phyloP scores from a whole-genome alignment of 2,888 invertebrate species.

The Macrophya alboannulata region DNA sequence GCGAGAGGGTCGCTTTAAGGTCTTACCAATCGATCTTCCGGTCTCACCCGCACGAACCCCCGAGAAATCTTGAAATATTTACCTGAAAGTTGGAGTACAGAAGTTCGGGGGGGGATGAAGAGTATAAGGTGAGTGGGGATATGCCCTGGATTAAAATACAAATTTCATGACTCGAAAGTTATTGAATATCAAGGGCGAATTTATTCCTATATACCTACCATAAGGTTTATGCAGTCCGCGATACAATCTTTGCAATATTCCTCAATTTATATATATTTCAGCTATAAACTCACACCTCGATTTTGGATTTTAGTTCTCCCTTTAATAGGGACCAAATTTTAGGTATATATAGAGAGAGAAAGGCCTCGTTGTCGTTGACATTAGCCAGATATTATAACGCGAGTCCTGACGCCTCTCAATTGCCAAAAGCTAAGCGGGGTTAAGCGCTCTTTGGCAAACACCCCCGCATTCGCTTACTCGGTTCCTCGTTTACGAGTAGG shows the following conservation, averaged over 20 bases:
- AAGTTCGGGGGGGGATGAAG: background rate
- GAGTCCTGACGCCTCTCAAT: slow-evolving; percentile 40
- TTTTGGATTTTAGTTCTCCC: background rate
- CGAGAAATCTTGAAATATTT: slow-evolving; percentile 42
- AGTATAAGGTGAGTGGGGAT: background rate
- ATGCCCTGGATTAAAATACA: slow-evolving; percentile 18
- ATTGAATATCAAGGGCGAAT: slow-evolving; percentile 8
- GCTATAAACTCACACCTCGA: background rate
- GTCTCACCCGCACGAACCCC: slow-evolving; percentile 24
- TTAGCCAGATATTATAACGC: slow-evolving; percentile 51
- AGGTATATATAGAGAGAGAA: background rate
- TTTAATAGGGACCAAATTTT: too few relatives aligned
- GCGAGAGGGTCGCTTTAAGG: slow-evolving; percentile 29
- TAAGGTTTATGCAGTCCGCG: background rate
- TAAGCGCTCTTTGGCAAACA: slow-evolving; percentile 58
- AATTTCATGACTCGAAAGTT: slow-evolving; percentile 32
- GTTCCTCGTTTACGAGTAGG: slow-evolving; percentile 20
- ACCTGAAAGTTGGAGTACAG: slow-evolving; percentile 11
- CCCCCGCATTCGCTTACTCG: slow-evolving; percentile 1
- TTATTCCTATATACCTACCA: background rate
- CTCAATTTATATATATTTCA: background rate
- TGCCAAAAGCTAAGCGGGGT: slow-evolving; percentile 59
- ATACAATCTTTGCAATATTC: background rate
- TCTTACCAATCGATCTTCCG: slow-evolving; percentile 49
- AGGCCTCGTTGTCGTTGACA: slow-evolving; percentile 10